These are phyloP conservation scores for Falco rusticolus DNA, from an alignment of 2,797 vertebrate species.

Conservation along the genomic window DNA sequence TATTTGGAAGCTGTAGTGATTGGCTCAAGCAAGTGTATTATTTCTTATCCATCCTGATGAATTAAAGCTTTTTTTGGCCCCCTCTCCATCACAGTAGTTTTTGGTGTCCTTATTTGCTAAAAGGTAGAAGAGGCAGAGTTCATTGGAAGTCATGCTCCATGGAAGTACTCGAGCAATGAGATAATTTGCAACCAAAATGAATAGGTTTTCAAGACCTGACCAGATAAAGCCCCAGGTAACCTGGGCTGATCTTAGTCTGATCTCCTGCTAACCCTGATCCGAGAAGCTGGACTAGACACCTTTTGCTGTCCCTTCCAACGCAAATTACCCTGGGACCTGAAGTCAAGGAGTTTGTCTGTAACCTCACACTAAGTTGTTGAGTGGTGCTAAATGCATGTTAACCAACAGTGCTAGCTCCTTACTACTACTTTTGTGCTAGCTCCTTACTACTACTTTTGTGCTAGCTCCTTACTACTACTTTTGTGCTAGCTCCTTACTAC, in stretches of 20 bases:
- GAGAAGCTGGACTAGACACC: not conserved
- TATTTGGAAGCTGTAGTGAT: not conserved
- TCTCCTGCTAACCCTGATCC: not conserved
- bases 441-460: no score
- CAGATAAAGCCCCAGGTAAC: not conserved
- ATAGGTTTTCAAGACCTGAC: not conserved
- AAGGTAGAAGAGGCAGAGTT: not conserved
- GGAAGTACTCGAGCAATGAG: not conserved
- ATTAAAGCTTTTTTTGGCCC: fast-evolving
- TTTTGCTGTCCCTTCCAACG: not conserved
- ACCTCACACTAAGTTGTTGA: not conserved
- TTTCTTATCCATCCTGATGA: not conserved
- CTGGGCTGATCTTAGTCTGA: not conserved
- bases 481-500: no score
- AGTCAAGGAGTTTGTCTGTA: not conserved
- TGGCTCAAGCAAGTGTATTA: fast-evolving
- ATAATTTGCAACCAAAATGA: not conserved
- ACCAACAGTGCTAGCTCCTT: not conserved
- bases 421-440: no score
- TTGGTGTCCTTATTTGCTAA: not conserved
- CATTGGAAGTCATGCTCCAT: not conserved
- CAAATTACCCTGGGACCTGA: not conserved
- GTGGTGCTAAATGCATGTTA: not conserved
- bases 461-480: no score
- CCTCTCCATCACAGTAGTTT: not conserved